A percentile compares a stretch with the other conserved stretches of the same genome.
These are phyloP conservation scores for Hemicentrotus pulcherrimus DNA, from an alignment of 35 echinoderm and acorn worm genomes.

Conservation along the genomic window DNA sequence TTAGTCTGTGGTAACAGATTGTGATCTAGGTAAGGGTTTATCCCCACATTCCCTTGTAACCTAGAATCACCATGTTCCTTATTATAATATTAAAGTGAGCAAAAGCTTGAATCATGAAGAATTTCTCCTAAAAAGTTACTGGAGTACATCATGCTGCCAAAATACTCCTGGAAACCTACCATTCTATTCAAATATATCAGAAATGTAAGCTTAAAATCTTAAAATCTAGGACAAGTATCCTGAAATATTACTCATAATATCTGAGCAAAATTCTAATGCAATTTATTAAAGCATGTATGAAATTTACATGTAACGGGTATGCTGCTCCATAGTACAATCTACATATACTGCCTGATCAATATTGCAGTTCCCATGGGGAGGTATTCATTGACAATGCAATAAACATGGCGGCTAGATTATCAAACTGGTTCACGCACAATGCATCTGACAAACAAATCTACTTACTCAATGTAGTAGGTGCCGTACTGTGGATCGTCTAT, in stretches of 20 bases:
- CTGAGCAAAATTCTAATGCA: too few species aligned
- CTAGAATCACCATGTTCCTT: too few species aligned
- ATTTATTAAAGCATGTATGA: background rate
- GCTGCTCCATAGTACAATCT: background rate
- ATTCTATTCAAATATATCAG: background rate
- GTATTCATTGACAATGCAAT: background rate
- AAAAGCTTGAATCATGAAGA: too few species aligned
- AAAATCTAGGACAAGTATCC: background rate
- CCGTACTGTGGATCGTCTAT: conserved; percentile 96
- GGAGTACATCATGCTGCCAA: too few species aligned
- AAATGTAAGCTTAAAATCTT: background rate
- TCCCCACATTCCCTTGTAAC: too few species aligned
- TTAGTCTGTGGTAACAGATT: too few species aligned
- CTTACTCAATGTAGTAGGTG: conserved; percentile 94
- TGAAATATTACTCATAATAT: background rate
- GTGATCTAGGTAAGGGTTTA: too few species aligned
- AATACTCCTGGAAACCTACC: too few species aligned
- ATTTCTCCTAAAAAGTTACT: too few species aligned
- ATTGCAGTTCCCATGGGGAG: background rate
- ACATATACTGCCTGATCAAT: background rate
- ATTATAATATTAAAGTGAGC: too few species aligned
- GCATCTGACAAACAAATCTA: conserved; percentile 22
- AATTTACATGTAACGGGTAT: background rate
- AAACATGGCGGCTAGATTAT: background rate
- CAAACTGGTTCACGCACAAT: background rate